Evolutionary conservation across 2,113 vertebrate genomes (phyloP), one percentile per base, ranked within the genome.

Genomic region (Channa argus): DNA sequence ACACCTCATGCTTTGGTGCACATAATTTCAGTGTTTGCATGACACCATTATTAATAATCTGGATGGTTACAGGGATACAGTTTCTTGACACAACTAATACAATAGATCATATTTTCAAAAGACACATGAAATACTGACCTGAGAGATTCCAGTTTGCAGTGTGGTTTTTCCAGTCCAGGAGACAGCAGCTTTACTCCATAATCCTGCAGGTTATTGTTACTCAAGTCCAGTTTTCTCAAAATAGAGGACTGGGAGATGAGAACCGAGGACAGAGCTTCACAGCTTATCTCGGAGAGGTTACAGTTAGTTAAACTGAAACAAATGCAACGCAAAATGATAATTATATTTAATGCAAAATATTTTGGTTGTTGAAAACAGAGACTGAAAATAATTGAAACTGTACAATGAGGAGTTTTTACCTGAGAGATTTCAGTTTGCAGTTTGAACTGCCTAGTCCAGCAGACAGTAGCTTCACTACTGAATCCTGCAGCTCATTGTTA

Each of bases 251-350:
- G 8, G 9, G 71, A 58, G 1, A 2, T 43, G 12, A 74, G 53
- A 9, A 51, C 46, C 5, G 46, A 61, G 33, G 61, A 38, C 49
- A 77, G 44, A 56, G 39, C 63, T 15, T 6, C 12, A 68, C 69
- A 77, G 34, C 79, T 80, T 70, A 45, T 75, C 59, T 54, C 24
- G 47, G 67, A 60, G 5, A 79, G 39, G 9, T 52, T 52, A 39
- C 61, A 52, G 10, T 7, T 5, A 14, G 36, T 37, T 11, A 79
- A 38, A 2, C 77, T 79, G 49, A 14, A 38, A 44, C 24, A 24
- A 24, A 24, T 24, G 24, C 24, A 24, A 24, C 24, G 24, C 24
- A 24, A 24, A 24, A 24, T 24, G 24, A 24, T 24, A 24, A 24
- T 24, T 24, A 24, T 24, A 24, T 24, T 24, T 24, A 24, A 24